Conservation (phyloP, 2,888 invertebrate species). For the Oxycera nigricornis region DNA sequence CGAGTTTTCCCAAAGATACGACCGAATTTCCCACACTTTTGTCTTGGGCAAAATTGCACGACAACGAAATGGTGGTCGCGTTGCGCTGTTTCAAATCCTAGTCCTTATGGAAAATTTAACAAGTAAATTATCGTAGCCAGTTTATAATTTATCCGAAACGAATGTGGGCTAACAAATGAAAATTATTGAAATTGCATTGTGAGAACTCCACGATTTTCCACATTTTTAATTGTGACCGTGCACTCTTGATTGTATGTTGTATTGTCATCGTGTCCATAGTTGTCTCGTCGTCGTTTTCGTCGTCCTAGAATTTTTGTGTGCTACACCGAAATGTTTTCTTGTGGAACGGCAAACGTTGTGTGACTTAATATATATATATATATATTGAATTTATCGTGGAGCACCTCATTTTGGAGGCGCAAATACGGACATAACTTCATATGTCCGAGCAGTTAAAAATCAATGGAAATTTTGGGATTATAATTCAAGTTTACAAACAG, state of each 20-base stretch:
- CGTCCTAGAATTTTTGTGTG: background rate
- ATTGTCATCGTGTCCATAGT: background rate
- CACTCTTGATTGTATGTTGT: background rate
- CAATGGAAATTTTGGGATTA: too few relatives aligned
- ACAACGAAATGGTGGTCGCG: background rate
- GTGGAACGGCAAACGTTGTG: background rate
- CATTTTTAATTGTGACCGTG: background rate
- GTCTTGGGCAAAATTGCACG: background rate
- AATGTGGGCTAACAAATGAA: too few relatives aligned
- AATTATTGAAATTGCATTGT: background rate
- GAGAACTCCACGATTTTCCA: background rate
- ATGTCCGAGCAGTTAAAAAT: too few relatives aligned
- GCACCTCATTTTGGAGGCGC: too few relatives aligned
- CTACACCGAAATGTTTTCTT: background rate
- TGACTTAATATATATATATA: too few relatives aligned
- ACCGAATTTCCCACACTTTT: background rate
- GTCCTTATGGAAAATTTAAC: background rate
- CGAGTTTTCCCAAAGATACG: background rate
- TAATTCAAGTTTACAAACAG: background rate
- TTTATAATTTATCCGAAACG: background rate
- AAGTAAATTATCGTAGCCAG: background rate
- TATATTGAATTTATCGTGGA: too few relatives aligned
- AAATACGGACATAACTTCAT: too few relatives aligned
- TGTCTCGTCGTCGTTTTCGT: background rate
- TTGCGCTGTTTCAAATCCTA: background rate